These are phyloP conservation scores for Dicycla oo DNA, from an alignment of 2,888 invertebrate genomes.

Conservation along the genomic window DNA sequence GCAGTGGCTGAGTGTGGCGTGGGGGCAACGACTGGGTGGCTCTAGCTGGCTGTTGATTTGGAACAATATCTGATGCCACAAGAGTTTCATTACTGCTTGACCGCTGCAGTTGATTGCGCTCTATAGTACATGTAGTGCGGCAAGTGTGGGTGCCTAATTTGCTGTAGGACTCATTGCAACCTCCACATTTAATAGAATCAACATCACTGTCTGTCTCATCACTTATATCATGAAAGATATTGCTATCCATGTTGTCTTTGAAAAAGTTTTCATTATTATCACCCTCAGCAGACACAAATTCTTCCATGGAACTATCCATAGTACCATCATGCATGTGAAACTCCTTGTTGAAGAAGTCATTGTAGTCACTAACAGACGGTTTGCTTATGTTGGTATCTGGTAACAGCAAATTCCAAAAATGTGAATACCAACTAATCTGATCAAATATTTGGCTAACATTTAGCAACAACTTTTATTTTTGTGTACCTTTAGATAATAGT, in stretches of 20 bases:
- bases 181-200: conserved; percentile 86
- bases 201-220: conserved; percentile 88
- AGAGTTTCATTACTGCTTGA: conserved; percentile 86
- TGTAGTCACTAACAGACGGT: conserved; percentile 77
- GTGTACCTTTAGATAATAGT: too few species aligned
- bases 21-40: conserved; percentile 52
- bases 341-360: conserved; percentile 83
- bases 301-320: conserved; percentile 74
- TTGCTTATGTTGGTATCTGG: conserved; percentile 80
- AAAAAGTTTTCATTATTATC: conserved; percentile 83
- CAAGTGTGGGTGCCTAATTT: conserved; percentile 83
- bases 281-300: conserved; percentile 75
- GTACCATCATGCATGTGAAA: conserved; percentile 83
- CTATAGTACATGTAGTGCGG: conserved; percentile 85
- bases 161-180: conserved; percentile 83
- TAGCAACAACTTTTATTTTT: too few species aligned
- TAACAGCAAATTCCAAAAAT: conserved; percentile 30
- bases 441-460: not conserved
- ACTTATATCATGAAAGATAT: conserved; percentile 78
- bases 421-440: not conserved
- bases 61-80: conserved; percentile 80
- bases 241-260: conserved; percentile 69
- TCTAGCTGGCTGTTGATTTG: conserved; percentile 59
- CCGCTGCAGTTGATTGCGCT: conserved; percentile 80
- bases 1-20: conserved; percentile 66